These are phyloP conservation scores for Reticulitermes speratus DNA, from an alignment of 1,140 invertebrate species.

Conservation along the genomic window DNA sequence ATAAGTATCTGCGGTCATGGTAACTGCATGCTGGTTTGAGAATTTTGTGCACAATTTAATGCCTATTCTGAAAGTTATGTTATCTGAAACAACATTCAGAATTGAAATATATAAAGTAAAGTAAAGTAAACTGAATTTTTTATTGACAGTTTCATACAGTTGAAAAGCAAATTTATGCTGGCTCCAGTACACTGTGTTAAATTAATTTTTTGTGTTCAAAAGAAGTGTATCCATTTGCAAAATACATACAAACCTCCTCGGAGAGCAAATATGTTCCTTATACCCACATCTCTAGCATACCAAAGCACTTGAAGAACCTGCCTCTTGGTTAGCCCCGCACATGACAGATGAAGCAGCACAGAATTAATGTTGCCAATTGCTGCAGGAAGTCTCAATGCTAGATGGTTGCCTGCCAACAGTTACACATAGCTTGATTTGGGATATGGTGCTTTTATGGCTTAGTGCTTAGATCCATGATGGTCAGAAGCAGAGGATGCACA, in stretches of 20 bases:
- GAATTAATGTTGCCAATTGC: not conserved
- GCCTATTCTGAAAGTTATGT: too few relatives aligned
- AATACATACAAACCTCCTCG: constrained; percentile 44
- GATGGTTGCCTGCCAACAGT: not conserved
- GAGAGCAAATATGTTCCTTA: constrained; percentile 43
- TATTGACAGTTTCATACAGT: too few relatives aligned
- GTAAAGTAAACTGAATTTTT: too few relatives aligned
- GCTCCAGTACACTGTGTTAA: not conserved
- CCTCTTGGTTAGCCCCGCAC: not conserved
- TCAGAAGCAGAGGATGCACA: too few relatives aligned
- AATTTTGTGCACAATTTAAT: too few relatives aligned
- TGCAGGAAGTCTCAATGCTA: not conserved
- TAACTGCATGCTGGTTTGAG: too few relatives aligned
- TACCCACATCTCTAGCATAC: constrained; percentile 36
- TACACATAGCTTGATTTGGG: too few relatives aligned
- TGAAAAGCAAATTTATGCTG: not conserved
- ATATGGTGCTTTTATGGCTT: too few relatives aligned
- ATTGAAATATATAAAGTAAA: too few relatives aligned
- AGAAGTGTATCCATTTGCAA: constrained; percentile 41
- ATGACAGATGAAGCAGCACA: not conserved
- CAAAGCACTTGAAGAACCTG: not conserved
- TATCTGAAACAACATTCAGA: too few relatives aligned
- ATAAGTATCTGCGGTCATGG: too few relatives aligned
- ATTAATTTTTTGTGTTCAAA: constrained; percentile 20
- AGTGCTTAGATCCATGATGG: too few relatives aligned